phyloP scores from a whole-genome alignment of 2,113 vertebrate genomes.

The Thomomys bottae region DNA sequence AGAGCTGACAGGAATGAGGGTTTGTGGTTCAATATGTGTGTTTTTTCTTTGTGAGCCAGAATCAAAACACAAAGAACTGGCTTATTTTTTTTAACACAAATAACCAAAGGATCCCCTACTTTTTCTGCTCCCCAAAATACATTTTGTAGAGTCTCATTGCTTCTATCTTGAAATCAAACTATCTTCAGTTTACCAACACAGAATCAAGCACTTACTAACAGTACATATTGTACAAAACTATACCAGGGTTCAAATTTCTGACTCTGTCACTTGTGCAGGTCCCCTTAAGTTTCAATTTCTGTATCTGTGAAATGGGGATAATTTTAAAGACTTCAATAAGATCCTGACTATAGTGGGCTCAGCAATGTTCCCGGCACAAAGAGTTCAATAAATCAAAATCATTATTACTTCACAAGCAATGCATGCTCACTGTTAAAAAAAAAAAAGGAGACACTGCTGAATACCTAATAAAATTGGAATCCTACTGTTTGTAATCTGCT shows the following conservation, averaged over 20 bases:
- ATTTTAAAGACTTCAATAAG: constrained; percentile 33
- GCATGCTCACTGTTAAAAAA: constrained; percentile 39
- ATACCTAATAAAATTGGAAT: constrained; percentile 64
- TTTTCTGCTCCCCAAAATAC: constrained; percentile 42
- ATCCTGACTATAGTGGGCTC: neutral
- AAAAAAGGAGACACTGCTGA: constrained; percentile 63
- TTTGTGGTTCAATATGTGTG: neutral
- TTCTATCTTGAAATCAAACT: constrained; percentile 42
- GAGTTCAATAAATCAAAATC: constrained; percentile 54
- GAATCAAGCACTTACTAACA: neutral
- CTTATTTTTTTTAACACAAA: constrained; percentile 38
- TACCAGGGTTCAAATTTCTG: constrained; percentile 23
- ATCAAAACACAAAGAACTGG: constrained; percentile 42
- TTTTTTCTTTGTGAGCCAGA: constrained; percentile 28
- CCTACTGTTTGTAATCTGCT: constrained; percentile 62
- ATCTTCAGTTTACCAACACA: constrained; percentile 14
- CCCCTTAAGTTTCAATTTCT: constrained; percentile 34
- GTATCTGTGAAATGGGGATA: constrained; percentile 65
- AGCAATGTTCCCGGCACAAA: constrained; percentile 6
- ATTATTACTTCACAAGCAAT: constrained; percentile 59
- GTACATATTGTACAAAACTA: neutral
- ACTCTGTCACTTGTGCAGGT: constrained; percentile 23
- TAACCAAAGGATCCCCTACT: constrained; percentile 11
- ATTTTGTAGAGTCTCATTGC: neutral
- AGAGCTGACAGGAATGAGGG: neutral